Evolutionary conservation across 1,140 invertebrate genomes (phyloP).

Genomic region (Magallana angulata): DNA sequence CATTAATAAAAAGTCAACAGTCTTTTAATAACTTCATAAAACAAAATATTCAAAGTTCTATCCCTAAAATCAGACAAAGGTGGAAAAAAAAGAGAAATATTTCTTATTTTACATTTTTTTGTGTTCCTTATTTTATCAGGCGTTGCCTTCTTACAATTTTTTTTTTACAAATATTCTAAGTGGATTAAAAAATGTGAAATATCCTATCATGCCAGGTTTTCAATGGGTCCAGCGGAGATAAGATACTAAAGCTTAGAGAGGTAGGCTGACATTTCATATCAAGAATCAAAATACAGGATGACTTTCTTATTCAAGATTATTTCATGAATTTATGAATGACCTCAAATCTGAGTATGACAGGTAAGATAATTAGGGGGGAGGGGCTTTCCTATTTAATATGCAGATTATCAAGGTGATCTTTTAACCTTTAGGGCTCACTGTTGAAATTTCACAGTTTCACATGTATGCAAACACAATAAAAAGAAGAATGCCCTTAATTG

Average conservation of each 20-base stretch:
- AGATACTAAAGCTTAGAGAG: not conserved
- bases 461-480: not conserved
- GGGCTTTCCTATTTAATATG: not conserved
- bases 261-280: not conserved
- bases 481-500: constrained; percentile 26
- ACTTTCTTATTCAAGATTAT: constrained; percentile 17
- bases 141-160: constrained; percentile 14
- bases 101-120: not conserved
- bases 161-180: constrained; percentile 10
- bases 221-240: not conserved
- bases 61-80: not conserved
- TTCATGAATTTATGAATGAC: not conserved
- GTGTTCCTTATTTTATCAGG: constrained; percentile 14
- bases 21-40: too few relatives aligned
- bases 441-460: constrained; percentile 27
- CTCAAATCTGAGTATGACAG: not conserved
- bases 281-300: constrained; percentile 7
- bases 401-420: constrained; percentile 29
- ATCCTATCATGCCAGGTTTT: not conserved
- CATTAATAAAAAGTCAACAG: too few relatives aligned
- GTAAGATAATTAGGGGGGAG: constrained; percentile 13
- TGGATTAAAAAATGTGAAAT: constrained; percentile 29
- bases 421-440: not conserved
- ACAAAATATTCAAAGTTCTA: not conserved
- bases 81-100: not conserved